Base-by-base conservation (phyloP, 2,797 vertebrate genomes). In the Hapalemur alaotrensis region DNA sequence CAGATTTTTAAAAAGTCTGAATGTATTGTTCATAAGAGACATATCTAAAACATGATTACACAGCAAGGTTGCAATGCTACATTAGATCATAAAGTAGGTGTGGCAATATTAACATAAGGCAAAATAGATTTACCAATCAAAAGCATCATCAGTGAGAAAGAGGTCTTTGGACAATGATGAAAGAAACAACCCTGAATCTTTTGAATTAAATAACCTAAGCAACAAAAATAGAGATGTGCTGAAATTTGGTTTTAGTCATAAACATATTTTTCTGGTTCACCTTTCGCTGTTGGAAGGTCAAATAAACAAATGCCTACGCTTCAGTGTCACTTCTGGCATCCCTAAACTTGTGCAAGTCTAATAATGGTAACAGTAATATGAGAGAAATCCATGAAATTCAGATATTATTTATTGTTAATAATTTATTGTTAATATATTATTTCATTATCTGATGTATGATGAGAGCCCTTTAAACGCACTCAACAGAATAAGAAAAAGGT, bases 381-480 rank as follows among this genome's bases (percentile, higher is more conserved):
- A 92, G 43, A 79, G 95, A 85, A 92, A 83, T 43, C 38, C 3
- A 20, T 18, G 70, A n/a, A 22, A 82, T 67, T 85, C 12, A 91
- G 80, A 94, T 83, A 7, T n/a, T 65, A 65, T 78, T 54, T 23
- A 52, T 35, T 78, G 7, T 32, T 65, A 76, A 52, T 48, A 75
- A 57, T 57, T 75, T 84, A 90, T 43, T 78, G 28, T 78, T 79
- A 91, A 72, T 13, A 84, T 18, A 41, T 46, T 65, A 79, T 95
- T 92, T 96, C 89, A 95, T 99, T 99, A 99, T 99, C 99, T 99
- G 97, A 99, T 99, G 72, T 99, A 98, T 84, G 99, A 98, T 94
- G 99, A 99, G 89, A 97, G 96, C 97, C 99, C 99, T 98, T 99
- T 99, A 98, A 99, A 99, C 79, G 99, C 98, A 63, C 98, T 99